These are phyloP conservation scores for Acanthornis magna DNA, from an alignment of 2,797 vertebrate genomes.

Conservation along the genomic window DNA sequence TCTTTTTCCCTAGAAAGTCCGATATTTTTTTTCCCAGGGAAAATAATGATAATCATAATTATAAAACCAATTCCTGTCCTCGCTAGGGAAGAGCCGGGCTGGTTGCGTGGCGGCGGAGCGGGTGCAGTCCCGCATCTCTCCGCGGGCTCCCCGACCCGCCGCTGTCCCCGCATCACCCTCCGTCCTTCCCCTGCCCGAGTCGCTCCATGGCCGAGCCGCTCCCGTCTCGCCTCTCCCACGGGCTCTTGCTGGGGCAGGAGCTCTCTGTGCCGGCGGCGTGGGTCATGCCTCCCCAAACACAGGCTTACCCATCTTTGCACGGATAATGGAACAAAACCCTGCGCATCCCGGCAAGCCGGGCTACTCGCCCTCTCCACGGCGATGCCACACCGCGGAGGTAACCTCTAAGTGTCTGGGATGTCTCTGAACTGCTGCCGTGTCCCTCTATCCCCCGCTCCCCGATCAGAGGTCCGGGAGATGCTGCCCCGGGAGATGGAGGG, in stretches of 20 bases:
- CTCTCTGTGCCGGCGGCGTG: neutral
- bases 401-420: accelerated
- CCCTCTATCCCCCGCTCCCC: neutral
- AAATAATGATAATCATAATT: neutral
- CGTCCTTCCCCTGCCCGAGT: neutral
- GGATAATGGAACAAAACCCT: accelerated
- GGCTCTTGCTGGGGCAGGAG: neutral
- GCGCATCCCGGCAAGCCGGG: neutral
- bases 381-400: neutral
- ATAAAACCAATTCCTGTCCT: neutral
- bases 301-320: neutral
- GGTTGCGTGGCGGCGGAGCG: neutral
- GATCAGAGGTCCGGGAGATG: neutral
- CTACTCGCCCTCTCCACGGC: neutral
- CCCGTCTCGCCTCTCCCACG: neutral
- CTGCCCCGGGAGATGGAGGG: neutral
- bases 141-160: neutral
- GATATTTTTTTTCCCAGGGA: neutral
- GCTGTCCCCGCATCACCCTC: neutral
- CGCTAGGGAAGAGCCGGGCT: neutral
- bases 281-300: neutral
- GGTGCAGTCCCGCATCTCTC: neutral
- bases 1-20: neutral
- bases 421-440: neutral
- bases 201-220: neutral